Conservation (phyloP, 2,113 vertebrate genomes). For the Antennarius striatus region DNA sequence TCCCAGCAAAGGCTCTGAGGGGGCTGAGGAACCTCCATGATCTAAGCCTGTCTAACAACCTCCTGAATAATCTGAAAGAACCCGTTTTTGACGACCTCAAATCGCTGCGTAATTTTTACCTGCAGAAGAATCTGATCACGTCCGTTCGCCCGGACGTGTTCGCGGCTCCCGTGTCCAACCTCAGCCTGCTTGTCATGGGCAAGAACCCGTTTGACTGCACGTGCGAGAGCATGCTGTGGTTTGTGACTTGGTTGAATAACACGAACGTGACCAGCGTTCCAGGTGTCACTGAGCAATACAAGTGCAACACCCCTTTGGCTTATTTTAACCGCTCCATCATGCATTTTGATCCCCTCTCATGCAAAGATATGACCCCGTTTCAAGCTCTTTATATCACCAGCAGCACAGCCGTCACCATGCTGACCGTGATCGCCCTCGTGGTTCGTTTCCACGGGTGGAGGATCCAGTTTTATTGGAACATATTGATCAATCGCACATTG, state of each 20-base stretch:
- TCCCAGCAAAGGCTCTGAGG: slow-evolving; percentile 82
- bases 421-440: slow-evolving; percentile 76
- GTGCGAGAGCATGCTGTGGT: slow-evolving; percentile 95
- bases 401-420: slow-evolving; percentile 60
- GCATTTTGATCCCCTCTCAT: slow-evolving; percentile 86
- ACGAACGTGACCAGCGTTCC: slow-evolving; percentile 79
- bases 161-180: slow-evolving; percentile 76
- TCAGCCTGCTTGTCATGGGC: slow-evolving; percentile 83
- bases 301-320: slow-evolving; percentile 89
- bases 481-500: slow-evolving; percentile 84
- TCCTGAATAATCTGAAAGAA: slow-evolving; percentile 83
- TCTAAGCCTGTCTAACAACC: slow-evolving; percentile 84
- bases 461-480: slow-evolving; percentile 89
- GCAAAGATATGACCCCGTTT: slow-evolving; percentile 91
- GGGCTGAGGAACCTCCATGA: slow-evolving; percentile 79
- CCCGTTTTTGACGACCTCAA: slow-evolving; percentile 83
- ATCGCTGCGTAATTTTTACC: slow-evolving; percentile 79
- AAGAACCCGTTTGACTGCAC: slow-evolving; percentile 97
- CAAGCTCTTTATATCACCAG: slow-evolving; percentile 82
- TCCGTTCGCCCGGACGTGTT: slow-evolving; percentile 86
- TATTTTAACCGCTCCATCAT: slow-evolving; percentile 84
- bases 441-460: slow-evolving; percentile 92
- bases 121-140: slow-evolving; percentile 93
- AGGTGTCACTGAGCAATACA: slow-evolving; percentile 75
- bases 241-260: slow-evolving; percentile 86